These are phyloP conservation scores for Daboia siamensis DNA, from an alignment of 2,113 vertebrate genomes.

Conservation along the genomic window DNA sequence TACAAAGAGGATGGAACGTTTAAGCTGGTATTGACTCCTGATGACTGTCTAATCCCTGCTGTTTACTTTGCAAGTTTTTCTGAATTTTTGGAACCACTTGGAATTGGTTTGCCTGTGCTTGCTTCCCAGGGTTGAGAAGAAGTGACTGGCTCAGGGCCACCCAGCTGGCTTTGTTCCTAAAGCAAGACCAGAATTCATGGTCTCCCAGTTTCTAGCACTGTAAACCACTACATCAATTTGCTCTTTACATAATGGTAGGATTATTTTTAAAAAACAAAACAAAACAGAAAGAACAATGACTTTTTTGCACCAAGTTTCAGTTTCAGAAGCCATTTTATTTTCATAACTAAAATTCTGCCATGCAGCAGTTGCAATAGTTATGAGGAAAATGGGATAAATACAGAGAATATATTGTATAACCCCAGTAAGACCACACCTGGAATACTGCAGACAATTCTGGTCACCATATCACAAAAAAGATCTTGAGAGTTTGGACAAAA, in stretches of 20 bases:
- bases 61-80: neutral
- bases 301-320: neutral
- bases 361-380: neutral
- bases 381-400: neutral
- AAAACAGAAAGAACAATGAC: neutral
- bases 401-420: neutral
- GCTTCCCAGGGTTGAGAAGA: neutral
- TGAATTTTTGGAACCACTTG: neutral
- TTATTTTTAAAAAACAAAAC: neutral
- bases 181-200: neutral
- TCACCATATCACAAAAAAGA: too few species aligned
- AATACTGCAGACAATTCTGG: too few species aligned
- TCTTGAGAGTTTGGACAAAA: too few species aligned
- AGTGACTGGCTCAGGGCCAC: neutral
- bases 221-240: neutral
- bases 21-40: neutral
- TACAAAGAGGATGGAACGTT: neutral
- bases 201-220: neutral
- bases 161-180: neutral
- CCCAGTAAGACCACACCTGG: too few species aligned
- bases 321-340: neutral
- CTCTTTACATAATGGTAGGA: neutral
- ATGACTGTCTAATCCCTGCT: neutral
- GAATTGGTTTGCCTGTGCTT: neutral
- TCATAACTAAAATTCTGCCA: neutral